Conservation (phyloP, 2,113 vertebrate species). For the Plotosus lineatus region DNA sequence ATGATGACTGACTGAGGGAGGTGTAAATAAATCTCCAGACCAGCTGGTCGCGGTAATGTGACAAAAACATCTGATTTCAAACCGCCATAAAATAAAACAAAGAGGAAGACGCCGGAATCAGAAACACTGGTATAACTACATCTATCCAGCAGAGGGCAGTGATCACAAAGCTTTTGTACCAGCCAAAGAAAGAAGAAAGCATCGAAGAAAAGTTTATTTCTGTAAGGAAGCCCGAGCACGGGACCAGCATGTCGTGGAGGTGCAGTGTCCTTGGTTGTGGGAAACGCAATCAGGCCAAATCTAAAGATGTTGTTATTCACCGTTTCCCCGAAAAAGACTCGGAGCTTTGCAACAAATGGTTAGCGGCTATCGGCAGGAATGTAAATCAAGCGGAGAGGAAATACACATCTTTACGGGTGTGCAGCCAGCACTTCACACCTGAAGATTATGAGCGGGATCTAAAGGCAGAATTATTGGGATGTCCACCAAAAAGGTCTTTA, state of each 20-base stretch:
- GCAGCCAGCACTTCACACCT: constrained; percentile 1
- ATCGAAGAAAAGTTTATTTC: not conserved
- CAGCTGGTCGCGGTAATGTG: too few species aligned
- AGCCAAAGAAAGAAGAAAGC: not conserved
- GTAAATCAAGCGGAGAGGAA: not conserved
- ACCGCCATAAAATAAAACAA: too few species aligned
- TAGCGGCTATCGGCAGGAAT: not conserved
- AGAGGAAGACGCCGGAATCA: too few species aligned
- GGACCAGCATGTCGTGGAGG: constrained; percentile 10
- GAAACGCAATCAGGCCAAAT: not conserved
- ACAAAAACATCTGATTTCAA: too few species aligned
- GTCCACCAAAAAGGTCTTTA: not conserved
- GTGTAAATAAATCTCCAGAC: too few species aligned
- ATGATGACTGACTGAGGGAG: too few species aligned
- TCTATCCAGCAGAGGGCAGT: not conserved
- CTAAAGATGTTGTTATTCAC: not conserved
- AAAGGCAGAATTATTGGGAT: constrained; percentile 6
- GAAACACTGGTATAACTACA: not conserved
- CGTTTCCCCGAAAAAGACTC: constrained; percentile 3
- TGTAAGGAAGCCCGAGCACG: too few species aligned
- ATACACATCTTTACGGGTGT: not conserved
- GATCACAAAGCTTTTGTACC: not conserved
- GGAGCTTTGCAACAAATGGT: not conserved
- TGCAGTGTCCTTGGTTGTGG: not conserved
- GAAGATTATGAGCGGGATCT: constrained; percentile 8